These are phyloP conservation scores for Hylaeus volcanicus DNA, from an alignment of 1,140 invertebrate genomes.

Conservation along the genomic window DNA sequence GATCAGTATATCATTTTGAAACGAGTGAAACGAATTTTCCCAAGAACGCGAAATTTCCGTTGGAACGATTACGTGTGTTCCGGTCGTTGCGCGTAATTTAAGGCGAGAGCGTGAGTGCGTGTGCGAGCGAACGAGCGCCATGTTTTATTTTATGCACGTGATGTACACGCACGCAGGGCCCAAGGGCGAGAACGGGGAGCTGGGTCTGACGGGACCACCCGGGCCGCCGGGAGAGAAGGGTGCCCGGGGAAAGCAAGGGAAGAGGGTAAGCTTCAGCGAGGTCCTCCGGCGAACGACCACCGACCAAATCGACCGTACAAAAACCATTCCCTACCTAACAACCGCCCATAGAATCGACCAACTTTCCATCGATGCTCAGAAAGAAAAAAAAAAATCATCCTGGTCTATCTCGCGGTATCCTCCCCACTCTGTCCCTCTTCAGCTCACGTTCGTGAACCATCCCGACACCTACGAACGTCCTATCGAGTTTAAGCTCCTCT, in stretches of 20 bases:
- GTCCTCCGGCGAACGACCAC: constrained; percentile 73
- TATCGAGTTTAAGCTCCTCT: constrained; percentile 10
- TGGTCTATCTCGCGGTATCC: neutral
- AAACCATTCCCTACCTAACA: constrained; percentile 24
- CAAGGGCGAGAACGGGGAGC: constrained; percentile 87
- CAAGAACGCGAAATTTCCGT: neutral
- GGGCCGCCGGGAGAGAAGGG: constrained; percentile 89
- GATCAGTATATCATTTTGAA: neutral
- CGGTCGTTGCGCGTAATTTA: neutral
- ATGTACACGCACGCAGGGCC: constrained; percentile 82
- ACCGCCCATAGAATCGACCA: constrained; percentile 22
- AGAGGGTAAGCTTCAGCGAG: constrained; percentile 87
- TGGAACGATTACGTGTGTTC: no score
- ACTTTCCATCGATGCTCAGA: constrained; percentile 40
- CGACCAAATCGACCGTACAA: constrained; percentile 57
- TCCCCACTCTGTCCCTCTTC: neutral
- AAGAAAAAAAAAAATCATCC: constrained; percentile 10
- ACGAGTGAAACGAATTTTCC: neutral
- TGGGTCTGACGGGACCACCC: constrained; percentile 86
- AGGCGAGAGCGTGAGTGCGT: constrained; percentile 13
- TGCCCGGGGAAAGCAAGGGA: constrained; percentile 90
- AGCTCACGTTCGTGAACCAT: neutral
- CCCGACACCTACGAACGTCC: neutral
- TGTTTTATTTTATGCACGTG: constrained; percentile 62
- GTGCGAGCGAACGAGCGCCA: constrained; percentile 32